Base-by-base conservation (phyloP, 2,113 vertebrate genomes). In the Anoplopoma fimbria region DNA sequence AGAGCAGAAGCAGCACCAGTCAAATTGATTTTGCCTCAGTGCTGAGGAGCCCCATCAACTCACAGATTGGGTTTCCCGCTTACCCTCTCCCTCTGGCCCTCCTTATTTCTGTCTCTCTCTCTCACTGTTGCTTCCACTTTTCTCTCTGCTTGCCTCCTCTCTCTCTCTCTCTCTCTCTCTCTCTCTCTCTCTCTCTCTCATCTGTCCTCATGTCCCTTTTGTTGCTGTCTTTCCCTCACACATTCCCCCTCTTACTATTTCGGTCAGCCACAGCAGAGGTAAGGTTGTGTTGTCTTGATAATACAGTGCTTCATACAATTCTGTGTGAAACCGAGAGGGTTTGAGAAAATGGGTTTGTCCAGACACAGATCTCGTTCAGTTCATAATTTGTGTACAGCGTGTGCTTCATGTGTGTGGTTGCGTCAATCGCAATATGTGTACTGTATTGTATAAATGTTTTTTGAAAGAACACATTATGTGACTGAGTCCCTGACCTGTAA, bases 21-120 rank as follows among this genome's bases (percentile, higher is more conserved):
- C 90, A 93, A 92, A 94, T 94, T 94, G 93, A 95, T 93, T 94
- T 92, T 87, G 86, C 84, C 36, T 80, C 91, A 89, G 85, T 89
- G 92, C 88, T 92, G 88, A 93, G 91, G 89, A 92, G 91, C 79
- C 86, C 88, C 91, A 94, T 94, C 89, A 92, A 77, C 89, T 87
- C 87, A 79, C 86, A 90, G 90, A 93, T 91, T 90, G 90, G 89
- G 87, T 91, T 92, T 90, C 90, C 88, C 64, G 77, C 87, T 90
- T 89, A 84, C 82, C 79, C 82, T 82, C 72, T 90, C 84, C 89
- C 87, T 82, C 79, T 78, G 88, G 82, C 71, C 83, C 65, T 74
- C 81, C 31, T 45, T 57, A 77, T 87, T 63, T 79, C 61, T 91
- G 71, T 88, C 68, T 85, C 49, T 67, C 64, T 68, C 69, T 63